Percentiles rank a stretch among this genome's conserved stretches.
These are phyloP conservation scores for Acrobasis consociella DNA, from an alignment of 2,888 invertebrate species.

Conservation along the genomic window DNA sequence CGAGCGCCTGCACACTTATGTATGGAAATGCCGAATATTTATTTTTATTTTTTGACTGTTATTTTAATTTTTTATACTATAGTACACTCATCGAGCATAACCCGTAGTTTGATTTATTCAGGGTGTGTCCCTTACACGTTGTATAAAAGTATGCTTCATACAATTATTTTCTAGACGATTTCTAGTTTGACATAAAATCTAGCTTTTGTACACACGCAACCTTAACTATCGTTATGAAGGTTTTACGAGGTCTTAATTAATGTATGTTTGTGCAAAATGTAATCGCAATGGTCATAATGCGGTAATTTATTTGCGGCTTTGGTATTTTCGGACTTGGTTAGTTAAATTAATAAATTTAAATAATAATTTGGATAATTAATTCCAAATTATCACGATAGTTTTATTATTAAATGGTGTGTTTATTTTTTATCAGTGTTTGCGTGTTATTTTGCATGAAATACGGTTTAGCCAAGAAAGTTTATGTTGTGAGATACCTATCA, in stretches of 20 bases:
- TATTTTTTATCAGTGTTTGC: no score
- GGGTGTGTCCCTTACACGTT: no score
- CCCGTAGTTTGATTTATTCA: no score
- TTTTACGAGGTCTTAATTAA: conserved; percentile 9
- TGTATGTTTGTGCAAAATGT: conserved; percentile 19
- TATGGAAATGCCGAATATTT: no score
- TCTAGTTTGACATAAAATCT: neutral
- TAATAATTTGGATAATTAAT: neutral
- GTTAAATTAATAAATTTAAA: neutral
- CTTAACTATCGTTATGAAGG: conserved; percentile 7
- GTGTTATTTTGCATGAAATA: no score
- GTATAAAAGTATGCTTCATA: neutral
- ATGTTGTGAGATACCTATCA: no score
- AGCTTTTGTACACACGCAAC: conserved; percentile 15
- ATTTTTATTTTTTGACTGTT: no score
- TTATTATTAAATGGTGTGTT: neutral
- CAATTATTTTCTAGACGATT: neutral
- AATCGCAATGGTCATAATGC: conserved; percentile 16
- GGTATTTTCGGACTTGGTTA: neutral
- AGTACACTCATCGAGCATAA: no score
- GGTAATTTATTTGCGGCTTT: conserved; percentile 9
- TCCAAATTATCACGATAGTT: neutral
- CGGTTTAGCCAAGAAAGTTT: no score
- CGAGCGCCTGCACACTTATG: no score
- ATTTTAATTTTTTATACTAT: no score